These are phyloP conservation scores for Bellardia pandia DNA, from an alignment of 2,888 invertebrate species.

Conservation along the genomic window DNA sequence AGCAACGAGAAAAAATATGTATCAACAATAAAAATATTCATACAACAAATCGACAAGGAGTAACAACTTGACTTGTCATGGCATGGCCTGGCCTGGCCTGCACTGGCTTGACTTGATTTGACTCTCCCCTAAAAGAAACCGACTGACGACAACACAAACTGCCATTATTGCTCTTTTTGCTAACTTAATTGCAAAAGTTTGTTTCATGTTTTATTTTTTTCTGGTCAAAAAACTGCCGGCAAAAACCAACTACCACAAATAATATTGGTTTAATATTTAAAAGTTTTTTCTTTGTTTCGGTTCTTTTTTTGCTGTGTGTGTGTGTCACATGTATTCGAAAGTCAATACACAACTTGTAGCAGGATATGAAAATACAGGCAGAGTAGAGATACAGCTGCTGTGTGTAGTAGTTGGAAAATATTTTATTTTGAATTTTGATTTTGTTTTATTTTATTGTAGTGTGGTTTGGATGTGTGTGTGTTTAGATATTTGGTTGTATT, in stretches of 20 bases:
- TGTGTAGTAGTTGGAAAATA: constrained; percentile 12
- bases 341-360: constrained; percentile 24
- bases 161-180: constrained; percentile 65
- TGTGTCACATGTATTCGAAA: constrained; percentile 28
- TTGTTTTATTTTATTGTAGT: neutral
- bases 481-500: constrained; percentile 24
- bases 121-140: neutral
- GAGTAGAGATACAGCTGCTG: neutral
- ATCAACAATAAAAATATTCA: constrained; percentile 34
- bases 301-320: neutral
- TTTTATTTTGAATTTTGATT: constrained; percentile 30
- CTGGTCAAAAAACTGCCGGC: constrained; percentile 49
- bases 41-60: constrained; percentile 28
- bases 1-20: neutral
- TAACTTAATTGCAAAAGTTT: constrained; percentile 71
- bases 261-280: constrained; percentile 73
- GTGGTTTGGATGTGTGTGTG: too few species aligned
- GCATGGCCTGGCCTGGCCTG: too few species aligned
- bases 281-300: constrained; percentile 26
- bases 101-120: constrained; percentile 11
- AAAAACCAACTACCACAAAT: constrained; percentile 69
- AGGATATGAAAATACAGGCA: constrained; percentile 11
- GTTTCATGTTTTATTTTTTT: constrained; percentile 35
- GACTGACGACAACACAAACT: constrained; percentile 40
- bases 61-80: neutral